phyloP scores from a whole-genome alignment of 2,888 invertebrate genomes.

The Phyllotreta cruciferae region DNA sequence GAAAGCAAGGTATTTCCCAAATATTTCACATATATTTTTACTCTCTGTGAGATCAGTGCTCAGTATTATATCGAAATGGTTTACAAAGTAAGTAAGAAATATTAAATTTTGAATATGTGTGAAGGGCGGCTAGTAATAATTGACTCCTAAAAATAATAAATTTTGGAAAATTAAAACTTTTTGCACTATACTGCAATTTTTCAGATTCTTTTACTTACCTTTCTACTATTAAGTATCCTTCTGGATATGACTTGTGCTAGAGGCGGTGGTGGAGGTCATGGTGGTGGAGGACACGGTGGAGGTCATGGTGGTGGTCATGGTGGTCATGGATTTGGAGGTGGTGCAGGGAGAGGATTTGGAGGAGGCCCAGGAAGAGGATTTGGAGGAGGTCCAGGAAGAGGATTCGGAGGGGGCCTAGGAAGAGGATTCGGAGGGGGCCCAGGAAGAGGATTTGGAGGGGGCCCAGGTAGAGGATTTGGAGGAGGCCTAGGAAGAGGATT shows the following conservation, averaged over 20 bases:
- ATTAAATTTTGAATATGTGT: neutral
- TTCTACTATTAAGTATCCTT: too few relatives aligned
- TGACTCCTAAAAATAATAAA: too few relatives aligned
- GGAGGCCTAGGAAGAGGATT: slow-evolving; percentile 1
- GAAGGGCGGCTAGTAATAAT: too few relatives aligned
- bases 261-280: neutral
- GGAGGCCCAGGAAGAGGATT: too few relatives aligned
- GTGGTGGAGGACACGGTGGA: neutral
- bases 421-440: slow-evolving; percentile 5
- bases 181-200: too few relatives aligned
- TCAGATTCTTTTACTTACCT: too few relatives aligned
- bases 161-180: too few relatives aligned
- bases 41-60: slow-evolving; percentile 1
- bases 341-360: neutral
- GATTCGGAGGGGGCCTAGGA: slow-evolving; percentile 11
- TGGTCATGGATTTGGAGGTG: neutral
- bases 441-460: slow-evolving; percentile 11
- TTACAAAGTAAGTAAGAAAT: slow-evolving; percentile 2
- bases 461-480: slow-evolving; percentile 8
- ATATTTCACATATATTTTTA: neutral
- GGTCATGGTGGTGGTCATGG: neutral
- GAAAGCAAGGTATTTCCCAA: neutral
- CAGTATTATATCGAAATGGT: neutral
- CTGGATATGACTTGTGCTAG: neutral
- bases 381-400: slow-evolving; percentile 6